These are phyloP conservation scores for Drosophila macrospina DNA, from an alignment of 2,888 invertebrate genomes.

Conservation along the genomic window DNA sequence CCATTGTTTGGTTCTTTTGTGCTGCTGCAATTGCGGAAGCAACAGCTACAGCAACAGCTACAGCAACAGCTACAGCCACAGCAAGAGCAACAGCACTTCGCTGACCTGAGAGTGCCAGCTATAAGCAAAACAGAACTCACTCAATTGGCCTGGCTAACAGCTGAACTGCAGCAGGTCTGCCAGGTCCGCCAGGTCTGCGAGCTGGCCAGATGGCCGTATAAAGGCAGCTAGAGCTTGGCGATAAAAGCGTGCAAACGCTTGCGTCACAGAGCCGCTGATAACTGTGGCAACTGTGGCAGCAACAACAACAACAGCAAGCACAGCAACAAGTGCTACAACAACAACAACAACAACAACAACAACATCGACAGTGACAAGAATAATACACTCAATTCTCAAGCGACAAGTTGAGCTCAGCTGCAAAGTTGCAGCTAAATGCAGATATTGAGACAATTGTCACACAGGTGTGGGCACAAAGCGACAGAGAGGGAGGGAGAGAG, in stretches of 20 bases:
- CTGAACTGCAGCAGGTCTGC: too few species aligned
- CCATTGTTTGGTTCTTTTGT: conserved; percentile 11
- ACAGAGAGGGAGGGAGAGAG: background rate
- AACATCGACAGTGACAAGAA: background rate
- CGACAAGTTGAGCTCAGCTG: background rate
- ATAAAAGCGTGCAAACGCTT: conserved; percentile 28
- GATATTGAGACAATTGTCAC: conserved; percentile 16
- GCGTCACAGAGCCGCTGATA: conserved; percentile 27
- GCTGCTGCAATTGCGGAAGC: conserved; percentile 57
- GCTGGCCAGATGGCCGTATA: conserved; percentile 19
- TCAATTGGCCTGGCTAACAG: conserved; percentile 9
- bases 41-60: conserved; percentile 21
- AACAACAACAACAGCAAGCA: background rate
- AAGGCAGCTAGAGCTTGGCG: conserved; percentile 19
- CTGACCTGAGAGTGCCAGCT: conserved; percentile 25
- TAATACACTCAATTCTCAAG: background rate
- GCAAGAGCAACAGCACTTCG: conserved; percentile 21
- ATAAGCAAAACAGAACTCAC: background rate
- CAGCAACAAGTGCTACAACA: background rate
- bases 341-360: too few species aligned
- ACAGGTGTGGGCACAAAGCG: conserved; percentile 5
- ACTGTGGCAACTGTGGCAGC: conserved; percentile 7
- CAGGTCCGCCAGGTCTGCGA: too few species aligned
- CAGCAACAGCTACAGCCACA: conserved; percentile 40
- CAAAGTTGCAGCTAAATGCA: conserved; percentile 4